A percentile compares a stretch with the other conserved stretches of the same genome.
phyloP scores from a whole-genome alignment of 2,797 vertebrate genomes.

The Pseudochirops corinnae region DNA sequence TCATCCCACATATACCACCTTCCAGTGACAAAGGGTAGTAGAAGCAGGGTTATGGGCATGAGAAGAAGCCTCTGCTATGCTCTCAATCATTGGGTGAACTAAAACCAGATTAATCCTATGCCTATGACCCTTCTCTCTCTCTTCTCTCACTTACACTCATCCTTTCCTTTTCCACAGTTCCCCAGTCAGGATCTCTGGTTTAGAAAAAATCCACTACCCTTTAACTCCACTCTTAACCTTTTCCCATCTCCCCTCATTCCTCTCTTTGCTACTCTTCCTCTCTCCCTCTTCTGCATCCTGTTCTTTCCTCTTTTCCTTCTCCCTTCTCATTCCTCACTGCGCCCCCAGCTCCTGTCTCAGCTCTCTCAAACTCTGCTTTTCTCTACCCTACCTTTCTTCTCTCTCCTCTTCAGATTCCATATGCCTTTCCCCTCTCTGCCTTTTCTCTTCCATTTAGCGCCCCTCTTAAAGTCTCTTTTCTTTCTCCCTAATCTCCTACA shows the following conservation, averaged over 20 bases:
- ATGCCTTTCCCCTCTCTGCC: background rate
- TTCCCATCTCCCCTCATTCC: background rate
- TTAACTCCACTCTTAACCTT: background rate
- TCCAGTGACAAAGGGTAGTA: background rate
- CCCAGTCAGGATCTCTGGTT: background rate
- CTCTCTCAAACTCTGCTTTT: background rate
- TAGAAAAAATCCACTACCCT: background rate
- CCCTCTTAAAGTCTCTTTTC: background rate
- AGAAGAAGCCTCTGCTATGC: background rate
- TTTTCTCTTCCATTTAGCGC: background rate
- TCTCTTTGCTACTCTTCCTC: background rate
- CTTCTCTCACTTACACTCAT: constrained; percentile 7
- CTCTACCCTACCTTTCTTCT: background rate
- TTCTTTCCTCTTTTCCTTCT: background rate
- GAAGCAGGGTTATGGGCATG: background rate
- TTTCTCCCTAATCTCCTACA: background rate
- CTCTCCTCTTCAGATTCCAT: background rate
- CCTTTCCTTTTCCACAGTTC: background rate
- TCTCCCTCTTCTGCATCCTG: background rate
- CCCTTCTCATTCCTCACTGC: background rate
- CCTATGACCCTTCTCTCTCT: background rate
- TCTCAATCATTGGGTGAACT: background rate
- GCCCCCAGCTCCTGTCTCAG: constrained; percentile 4
- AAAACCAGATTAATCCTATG: background rate
- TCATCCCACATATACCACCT: background rate